Evolutionary conservation across 2,113 vertebrate genomes (phyloP), one percentile per base, ranked within the genome.

Genomic region (Bungarus multicinctus): DNA sequence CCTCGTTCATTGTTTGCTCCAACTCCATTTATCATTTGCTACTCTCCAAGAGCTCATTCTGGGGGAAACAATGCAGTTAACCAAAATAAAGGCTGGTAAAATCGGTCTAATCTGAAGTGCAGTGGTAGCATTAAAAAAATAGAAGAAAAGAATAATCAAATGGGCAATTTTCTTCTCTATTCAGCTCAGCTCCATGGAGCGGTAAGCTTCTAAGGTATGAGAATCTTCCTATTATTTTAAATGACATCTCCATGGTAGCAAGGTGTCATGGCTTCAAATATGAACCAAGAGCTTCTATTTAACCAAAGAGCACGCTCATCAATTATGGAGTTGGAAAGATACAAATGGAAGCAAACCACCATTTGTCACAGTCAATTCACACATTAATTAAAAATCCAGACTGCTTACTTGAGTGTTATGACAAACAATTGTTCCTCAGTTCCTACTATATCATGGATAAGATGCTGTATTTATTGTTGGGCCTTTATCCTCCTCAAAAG

Each of bases 401-500:
- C 20, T 16, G 47, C 54, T 93, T 85, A 64, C 85, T n/a, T 85
- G 87, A 64, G 14, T 53, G 87, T 89, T 64, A 60, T 91, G 54
- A 89, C 87, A 91, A 88, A 53, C 90, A 89, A 60, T 64, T 89
- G 90, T n/a, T 87, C 2, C 57, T 93, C 88, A n/a, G 14, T 4
- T 30, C 89, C 89, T 85, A 86, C 89, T 89, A 52, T 93, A 57
- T 57, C 91, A 39, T 0, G 2, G 45, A 39, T 3, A 55, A 57
- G 23, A 18, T 18, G 60, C 81, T 89, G 90, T 89, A 53, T 91
- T 81, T 93, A 94, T 94, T 69, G 94, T 91, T 90, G 50, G 91
- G 92, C 94, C 53, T 93, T 94, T 87, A 89, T 94, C 43, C 58
- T 58, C 18, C 89, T 43, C 87, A 81, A 93, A 58, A 86, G 91